These are phyloP conservation scores for Orbicella faveolata DNA, from an alignment of 64 coral and sea anemone genomes.

Conservation along the genomic window DNA sequence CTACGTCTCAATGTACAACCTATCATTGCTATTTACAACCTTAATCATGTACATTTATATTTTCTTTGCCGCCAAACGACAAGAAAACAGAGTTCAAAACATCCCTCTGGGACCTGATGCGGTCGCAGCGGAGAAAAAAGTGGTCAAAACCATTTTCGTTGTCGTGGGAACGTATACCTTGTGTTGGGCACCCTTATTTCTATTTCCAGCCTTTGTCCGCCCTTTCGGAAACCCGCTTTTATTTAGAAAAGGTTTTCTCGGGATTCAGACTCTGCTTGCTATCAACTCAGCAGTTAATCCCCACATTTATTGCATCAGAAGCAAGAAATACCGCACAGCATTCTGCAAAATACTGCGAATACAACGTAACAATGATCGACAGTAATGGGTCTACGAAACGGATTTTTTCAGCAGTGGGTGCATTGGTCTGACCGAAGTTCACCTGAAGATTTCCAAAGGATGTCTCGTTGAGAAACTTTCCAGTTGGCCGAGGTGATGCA, in stretches of 20 bases:
- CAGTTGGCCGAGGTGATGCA: too few relatives aligned
- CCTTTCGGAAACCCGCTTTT: background rate
- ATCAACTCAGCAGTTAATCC: conserved; percentile 23
- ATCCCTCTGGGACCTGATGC: background rate
- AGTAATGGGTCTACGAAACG: too few relatives aligned
- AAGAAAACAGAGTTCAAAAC: conserved; percentile 34
- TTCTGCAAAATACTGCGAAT: background rate
- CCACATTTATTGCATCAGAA: conserved; percentile 15
- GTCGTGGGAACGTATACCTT: conserved; percentile 5
- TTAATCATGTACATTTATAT: conserved; percentile 8
- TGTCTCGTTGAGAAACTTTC: too few relatives aligned
- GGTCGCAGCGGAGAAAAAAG: background rate
- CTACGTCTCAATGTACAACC: background rate
- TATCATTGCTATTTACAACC: background rate
- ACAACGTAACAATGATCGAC: background rate
- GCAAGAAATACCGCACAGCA: background rate
- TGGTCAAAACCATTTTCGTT: conserved; percentile 13
- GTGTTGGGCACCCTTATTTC: conserved; percentile 1
- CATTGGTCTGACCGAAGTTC: too few relatives aligned
- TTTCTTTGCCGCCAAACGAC: conserved; percentile 19
- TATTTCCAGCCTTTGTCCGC: background rate
- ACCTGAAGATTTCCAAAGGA: too few relatives aligned
- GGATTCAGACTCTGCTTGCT: background rate
- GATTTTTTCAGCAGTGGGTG: too few relatives aligned
- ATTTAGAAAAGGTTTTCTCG: background rate